Conservation (phyloP, 2,797 vertebrate genomes). For the Gambelia wislizenii region DNA sequence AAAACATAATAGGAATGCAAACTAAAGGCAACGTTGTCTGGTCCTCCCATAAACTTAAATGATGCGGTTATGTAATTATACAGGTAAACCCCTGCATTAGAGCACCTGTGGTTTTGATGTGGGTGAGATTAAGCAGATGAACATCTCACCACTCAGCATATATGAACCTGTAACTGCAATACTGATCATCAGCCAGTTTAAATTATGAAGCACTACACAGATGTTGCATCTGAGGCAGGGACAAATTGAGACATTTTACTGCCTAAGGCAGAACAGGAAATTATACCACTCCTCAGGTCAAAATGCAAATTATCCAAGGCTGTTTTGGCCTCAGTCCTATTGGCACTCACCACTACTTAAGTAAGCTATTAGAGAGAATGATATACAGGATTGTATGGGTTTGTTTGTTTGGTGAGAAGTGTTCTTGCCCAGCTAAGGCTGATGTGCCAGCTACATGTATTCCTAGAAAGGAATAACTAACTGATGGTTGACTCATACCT, state of each 20-base stretch:
- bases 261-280: no score
- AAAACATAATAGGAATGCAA: no score
- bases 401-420: not conserved
- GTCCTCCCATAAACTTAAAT: no score
- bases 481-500: not conserved
- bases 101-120: not conserved
- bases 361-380: not conserved
- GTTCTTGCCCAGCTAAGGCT: not conserved
- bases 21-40: no score
- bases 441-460: not conserved
- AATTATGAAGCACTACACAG: slow-evolving; percentile 33
- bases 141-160: not conserved
- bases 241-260: not conserved
- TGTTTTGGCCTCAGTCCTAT: not conserved
- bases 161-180: no score
- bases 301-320: not conserved
- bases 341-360: not conserved
- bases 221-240: not conserved
- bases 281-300: not conserved
- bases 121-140: not conserved
- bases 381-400: not conserved
- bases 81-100: not conserved
- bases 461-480: not conserved
- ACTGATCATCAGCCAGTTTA: slow-evolving; percentile 2
- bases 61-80: no score